Evolutionary conservation across 2,888 invertebrate genomes (phyloP).

Genomic region (Chesias legatella): DNA sequence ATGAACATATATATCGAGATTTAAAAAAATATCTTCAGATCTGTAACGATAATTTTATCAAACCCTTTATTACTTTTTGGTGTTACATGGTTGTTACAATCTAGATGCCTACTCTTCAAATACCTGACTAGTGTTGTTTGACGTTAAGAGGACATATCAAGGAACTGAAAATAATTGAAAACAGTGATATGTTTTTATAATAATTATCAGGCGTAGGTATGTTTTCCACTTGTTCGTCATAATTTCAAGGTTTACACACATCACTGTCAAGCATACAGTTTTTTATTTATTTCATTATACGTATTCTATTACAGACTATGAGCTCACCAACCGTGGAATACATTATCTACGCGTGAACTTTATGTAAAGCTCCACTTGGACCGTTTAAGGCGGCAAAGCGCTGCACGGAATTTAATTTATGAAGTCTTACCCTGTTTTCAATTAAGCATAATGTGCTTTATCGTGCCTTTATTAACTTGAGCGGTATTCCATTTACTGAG

Average conservation of each 20-base stretch:
- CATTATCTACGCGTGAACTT: conserved; percentile 71
- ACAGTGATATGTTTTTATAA: background rate
- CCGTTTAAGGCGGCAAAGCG: conserved; percentile 42
- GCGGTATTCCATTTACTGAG: conserved; percentile 31
- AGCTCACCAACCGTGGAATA: conserved; percentile 76
- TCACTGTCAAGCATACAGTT: conserved; percentile 23
- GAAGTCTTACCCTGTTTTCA: conserved; percentile 43
- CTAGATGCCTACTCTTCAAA: too few relatives aligned
- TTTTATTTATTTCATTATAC: conserved; percentile 15
- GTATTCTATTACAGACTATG: conserved; percentile 73
- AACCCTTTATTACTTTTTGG: too few relatives aligned
- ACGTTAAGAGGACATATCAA: too few relatives aligned
- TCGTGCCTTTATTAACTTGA: conserved; percentile 36
- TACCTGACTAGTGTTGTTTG: too few relatives aligned
- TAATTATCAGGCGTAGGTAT: background rate
- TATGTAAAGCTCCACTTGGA: conserved; percentile 55
- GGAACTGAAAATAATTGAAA: too few relatives aligned
- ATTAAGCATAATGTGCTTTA: conserved; percentile 45
- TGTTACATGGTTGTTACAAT: too few relatives aligned
- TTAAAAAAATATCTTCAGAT: too few relatives aligned
- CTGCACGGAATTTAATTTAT: conserved; percentile 44
- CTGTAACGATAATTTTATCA: too few relatives aligned
- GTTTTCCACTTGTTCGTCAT: background rate
- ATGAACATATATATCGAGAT: too few relatives aligned
- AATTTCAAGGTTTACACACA: conserved; percentile 15